phyloP scores from a whole-genome alignment of 2,888 invertebrate genomes.

The Ernsta delagoae region DNA sequence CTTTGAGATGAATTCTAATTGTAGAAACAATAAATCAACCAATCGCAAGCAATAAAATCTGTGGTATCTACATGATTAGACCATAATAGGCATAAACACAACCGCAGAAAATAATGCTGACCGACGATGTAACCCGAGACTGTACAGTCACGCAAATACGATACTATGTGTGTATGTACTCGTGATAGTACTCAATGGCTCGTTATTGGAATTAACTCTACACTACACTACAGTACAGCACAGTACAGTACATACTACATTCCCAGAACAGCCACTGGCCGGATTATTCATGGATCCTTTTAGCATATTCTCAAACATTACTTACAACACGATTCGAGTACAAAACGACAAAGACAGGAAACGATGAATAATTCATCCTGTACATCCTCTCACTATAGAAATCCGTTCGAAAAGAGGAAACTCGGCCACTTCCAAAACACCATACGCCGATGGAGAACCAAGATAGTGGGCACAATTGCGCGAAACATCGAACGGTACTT shows the following conservation, averaged over 20 bases:
- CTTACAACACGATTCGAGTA: slow-evolving; percentile 46
- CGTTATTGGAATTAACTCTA: slow-evolving; percentile 25
- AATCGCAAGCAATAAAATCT: slow-evolving; percentile 27
- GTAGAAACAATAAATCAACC: slow-evolving; percentile 18
- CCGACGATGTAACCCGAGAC: slow-evolving; percentile 39
- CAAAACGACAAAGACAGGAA: slow-evolving; percentile 62
- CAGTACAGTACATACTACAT: slow-evolving; percentile 16
- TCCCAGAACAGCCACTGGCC: slow-evolving; percentile 22
- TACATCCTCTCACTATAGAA: slow-evolving; percentile 59
- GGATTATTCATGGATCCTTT: slow-evolving; percentile 35
- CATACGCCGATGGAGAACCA: slow-evolving; percentile 32
- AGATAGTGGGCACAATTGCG: slow-evolving; percentile 35
- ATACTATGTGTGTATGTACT: slow-evolving; percentile 33
- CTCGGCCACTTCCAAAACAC: slow-evolving; percentile 49
- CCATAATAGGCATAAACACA: slow-evolving; percentile 25
- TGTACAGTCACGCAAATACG: slow-evolving; percentile 44
- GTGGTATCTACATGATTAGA: slow-evolving; percentile 27
- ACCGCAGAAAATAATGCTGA: slow-evolving; percentile 36
- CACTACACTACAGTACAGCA: slow-evolving; percentile 13
- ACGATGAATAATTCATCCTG: slow-evolving; percentile 61
- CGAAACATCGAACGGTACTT: slow-evolving; percentile 35
- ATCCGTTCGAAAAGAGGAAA: slow-evolving; percentile 55
- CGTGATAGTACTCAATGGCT: slow-evolving; percentile 37
- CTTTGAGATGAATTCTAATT: slow-evolving; percentile 9
- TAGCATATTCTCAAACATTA: slow-evolving; percentile 35